phyloP scores from a whole-genome alignment of 2,888 invertebrate genomes.

The Pterobdella sp. region DNA sequence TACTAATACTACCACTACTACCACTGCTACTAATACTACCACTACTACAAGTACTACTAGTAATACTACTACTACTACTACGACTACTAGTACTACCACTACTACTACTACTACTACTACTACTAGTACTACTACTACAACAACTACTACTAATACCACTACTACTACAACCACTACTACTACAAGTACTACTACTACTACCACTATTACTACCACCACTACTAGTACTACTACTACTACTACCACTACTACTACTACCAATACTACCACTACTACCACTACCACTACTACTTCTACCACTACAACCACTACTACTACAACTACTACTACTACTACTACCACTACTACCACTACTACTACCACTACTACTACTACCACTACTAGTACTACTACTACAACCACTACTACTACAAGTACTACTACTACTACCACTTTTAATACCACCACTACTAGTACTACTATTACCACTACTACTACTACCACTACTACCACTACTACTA shows the following conservation, averaged over 20 bases:
- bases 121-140: not conserved
- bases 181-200: not conserved
- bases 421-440: not conserved
- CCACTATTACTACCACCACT: not conserved
- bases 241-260: not conserved
- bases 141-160: not conserved
- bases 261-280: not conserved
- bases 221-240: not conserved
- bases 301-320: not conserved
- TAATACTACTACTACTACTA: not conserved
- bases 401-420: not conserved
- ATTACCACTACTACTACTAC: not conserved
- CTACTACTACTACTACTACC: not conserved
- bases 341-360: not conserved
- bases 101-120: conserved; percentile 1
- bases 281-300: not conserved
- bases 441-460: not conserved
- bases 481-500: not conserved
- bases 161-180: not conserved
- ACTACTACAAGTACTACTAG: not conserved
- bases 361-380: not conserved
- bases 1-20: not conserved
- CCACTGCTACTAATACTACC: not conserved
- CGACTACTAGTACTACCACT: not conserved
- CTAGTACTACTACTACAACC: not conserved